Evolutionary conservation across 1,140 invertebrate species (phyloP).

Genomic region (Drosophila lini): DNA sequence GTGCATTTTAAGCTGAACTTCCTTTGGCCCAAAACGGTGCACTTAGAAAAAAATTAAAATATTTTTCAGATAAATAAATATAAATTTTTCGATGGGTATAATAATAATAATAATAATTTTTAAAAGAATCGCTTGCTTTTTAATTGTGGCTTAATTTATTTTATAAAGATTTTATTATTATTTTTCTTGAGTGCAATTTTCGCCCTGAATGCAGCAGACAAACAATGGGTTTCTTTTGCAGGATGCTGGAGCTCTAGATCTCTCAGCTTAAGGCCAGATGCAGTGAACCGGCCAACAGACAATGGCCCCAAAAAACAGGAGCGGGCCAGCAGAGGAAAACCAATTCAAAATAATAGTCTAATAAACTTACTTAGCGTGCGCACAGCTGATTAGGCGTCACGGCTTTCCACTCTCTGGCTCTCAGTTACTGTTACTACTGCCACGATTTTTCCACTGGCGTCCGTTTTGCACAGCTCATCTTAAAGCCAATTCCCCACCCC

Average conservation of each 20-base stretch:
- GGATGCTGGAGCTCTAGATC: constrained; percentile 10
- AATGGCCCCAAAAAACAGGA: constrained; percentile 26
- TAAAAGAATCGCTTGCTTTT: no score
- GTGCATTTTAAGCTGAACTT: constrained; percentile 20
- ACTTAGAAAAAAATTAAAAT: neutral
- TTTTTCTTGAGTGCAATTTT: constrained; percentile 17
- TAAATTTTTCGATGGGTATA: no score
- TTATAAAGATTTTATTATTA: neutral
- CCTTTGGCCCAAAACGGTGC: neutral
- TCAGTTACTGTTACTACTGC: constrained; percentile 9
- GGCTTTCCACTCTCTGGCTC: constrained; percentile 19
- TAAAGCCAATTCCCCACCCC: constrained; percentile 72
- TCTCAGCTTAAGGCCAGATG: constrained; percentile 30
- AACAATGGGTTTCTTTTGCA: constrained; percentile 31
- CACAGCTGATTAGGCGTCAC: constrained; percentile 68
- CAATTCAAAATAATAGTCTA: constrained; percentile 80
- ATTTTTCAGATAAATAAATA: no score
- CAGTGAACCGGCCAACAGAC: constrained; percentile 49
- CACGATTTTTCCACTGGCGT: constrained; percentile 18
- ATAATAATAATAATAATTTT: no score
- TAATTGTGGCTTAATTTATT: neutral
- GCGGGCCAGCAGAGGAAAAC: constrained; percentile 23
- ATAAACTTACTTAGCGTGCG: constrained; percentile 79
- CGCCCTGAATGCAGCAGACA: constrained; percentile 25
- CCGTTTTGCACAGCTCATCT: constrained; percentile 52